Conservation (phyloP, 2,113 vertebrate species). For the Ariopsis seemanni region DNA sequence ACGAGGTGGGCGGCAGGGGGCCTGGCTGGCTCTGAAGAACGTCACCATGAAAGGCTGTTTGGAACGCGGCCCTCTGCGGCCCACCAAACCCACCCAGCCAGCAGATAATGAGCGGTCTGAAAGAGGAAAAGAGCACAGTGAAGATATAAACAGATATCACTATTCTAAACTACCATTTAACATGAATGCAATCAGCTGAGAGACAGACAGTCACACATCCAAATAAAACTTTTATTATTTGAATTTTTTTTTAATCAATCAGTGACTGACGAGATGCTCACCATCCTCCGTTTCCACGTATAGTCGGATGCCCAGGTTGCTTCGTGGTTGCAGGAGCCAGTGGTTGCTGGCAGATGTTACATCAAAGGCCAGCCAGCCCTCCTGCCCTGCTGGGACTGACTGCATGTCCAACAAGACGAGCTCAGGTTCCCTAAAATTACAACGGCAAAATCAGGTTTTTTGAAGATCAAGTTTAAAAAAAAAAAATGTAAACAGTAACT, state of each 20-base stretch:
- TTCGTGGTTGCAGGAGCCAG: constrained; percentile 81
- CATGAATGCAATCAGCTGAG: not conserved
- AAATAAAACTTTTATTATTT: not conserved
- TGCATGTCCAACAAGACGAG: constrained; percentile 91
- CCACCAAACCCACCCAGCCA: constrained; percentile 82
- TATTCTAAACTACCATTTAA: not conserved
- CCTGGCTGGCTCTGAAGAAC: constrained; percentile 83
- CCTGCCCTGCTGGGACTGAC: constrained; percentile 80
- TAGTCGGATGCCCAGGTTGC: constrained; percentile 87
- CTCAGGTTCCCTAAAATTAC: constrained; percentile 81
- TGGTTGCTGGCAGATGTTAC: constrained; percentile 87
- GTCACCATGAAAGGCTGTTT: constrained; percentile 96
- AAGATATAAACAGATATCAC: constrained; percentile 25
- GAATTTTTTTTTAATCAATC: not conserved
- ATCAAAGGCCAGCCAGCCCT: constrained; percentile 94
- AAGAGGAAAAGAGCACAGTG: constrained; percentile 28
- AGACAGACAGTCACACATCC: not conserved
- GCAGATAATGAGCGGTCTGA: constrained; percentile 86
- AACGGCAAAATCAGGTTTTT: constrained; percentile 15
- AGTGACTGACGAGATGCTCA: constrained; percentile 55
- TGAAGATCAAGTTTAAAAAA: not conserved
- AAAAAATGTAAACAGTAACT: not conserved
- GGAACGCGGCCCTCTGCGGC: constrained; percentile 81
- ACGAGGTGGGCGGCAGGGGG: constrained; percentile 74
- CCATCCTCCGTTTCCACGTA: constrained; percentile 91